phyloP scores from a whole-genome alignment of 2,888 invertebrate genomes.

The Lasioglossum villosulum region DNA sequence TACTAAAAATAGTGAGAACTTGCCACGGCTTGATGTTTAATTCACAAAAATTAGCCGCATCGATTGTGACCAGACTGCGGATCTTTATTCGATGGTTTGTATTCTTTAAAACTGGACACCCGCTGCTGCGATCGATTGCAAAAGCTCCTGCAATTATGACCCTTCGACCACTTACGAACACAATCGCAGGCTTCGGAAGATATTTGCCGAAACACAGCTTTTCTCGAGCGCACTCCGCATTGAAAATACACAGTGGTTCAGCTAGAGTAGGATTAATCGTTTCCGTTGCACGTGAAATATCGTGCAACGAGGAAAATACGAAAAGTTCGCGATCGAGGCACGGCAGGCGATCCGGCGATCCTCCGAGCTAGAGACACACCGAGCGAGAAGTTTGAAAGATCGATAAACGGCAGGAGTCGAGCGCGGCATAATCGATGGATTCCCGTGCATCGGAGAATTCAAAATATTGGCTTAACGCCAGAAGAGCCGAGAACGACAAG shows the following conservation, averaged over 20 bases:
- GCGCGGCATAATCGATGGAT: conserved; percentile 54
- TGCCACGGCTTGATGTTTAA: background rate
- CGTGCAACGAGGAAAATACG: background rate
- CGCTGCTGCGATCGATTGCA: no score
- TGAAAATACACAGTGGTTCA: background rate
- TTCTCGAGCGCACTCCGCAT: background rate
- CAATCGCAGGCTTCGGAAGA: background rate
- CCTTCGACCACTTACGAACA: background rate
- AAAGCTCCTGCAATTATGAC: no score
- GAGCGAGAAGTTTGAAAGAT: conserved; percentile 25
- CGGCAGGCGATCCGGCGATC: background rate
- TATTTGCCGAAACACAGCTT: background rate
- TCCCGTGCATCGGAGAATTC: conserved; percentile 56
- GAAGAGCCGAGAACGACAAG: conserved; percentile 51
- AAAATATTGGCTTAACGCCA: conserved; percentile 69
- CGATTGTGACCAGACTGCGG: background rate
- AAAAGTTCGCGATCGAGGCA: background rate
- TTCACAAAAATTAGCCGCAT: background rate
- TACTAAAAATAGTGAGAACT: background rate
- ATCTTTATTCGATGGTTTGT: no score
- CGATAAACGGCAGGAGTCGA: conserved; percentile 34
- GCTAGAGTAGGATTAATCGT: background rate
- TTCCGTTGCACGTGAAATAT: conserved; percentile 7
- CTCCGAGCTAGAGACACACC: background rate
- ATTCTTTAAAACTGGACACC: no score